Conservation (phyloP, 2,888 invertebrate genomes). For the Ennomos erosarius region DNA sequence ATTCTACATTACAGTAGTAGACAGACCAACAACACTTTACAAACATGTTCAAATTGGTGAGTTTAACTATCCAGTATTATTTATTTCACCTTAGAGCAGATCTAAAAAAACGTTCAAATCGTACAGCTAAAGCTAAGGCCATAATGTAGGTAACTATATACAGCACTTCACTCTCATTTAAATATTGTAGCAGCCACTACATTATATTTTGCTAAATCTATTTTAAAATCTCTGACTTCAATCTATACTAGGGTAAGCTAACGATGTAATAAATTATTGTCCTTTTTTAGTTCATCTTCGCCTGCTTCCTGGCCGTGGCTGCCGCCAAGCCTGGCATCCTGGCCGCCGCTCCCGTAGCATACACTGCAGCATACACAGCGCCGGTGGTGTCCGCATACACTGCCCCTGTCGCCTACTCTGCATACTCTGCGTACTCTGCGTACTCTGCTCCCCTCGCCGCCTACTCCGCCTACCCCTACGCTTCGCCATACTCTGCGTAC, state of each 20-base stretch:
- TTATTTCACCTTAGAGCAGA: too few relatives aligned
- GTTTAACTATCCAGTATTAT: slow-evolving; percentile 1
- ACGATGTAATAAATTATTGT: slow-evolving; percentile 13
- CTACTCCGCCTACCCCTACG: slow-evolving; percentile 57
- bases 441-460: slow-evolving; percentile 40
- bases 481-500: slow-evolving; percentile 55
- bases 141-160: too few relatives aligned
- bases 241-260: too few relatives aligned
- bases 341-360: slow-evolving; percentile 47
- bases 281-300: slow-evolving; percentile 61
- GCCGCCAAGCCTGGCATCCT: slow-evolving; percentile 58
- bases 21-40: slow-evolving; percentile 26
- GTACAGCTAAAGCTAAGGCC: too few relatives aligned
- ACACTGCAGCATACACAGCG: slow-evolving; percentile 48
- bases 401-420: slow-evolving; percentile 53
- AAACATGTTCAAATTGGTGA: slow-evolving; percentile 30
- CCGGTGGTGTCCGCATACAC: slow-evolving; percentile 47
- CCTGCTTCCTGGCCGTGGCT: slow-evolving; percentile 63
- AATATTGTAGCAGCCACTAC: too few relatives aligned
- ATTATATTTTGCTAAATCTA: too few relatives aligned
- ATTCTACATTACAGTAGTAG: slow-evolving; percentile 52
- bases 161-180: too few relatives aligned
- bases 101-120: too few relatives aligned
- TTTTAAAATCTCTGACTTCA: too few relatives aligned
- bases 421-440: slow-evolving; percentile 44